phyloP scores from a whole-genome alignment of 2,797 vertebrate species.

The Kryptopterus vitreolus region DNA sequence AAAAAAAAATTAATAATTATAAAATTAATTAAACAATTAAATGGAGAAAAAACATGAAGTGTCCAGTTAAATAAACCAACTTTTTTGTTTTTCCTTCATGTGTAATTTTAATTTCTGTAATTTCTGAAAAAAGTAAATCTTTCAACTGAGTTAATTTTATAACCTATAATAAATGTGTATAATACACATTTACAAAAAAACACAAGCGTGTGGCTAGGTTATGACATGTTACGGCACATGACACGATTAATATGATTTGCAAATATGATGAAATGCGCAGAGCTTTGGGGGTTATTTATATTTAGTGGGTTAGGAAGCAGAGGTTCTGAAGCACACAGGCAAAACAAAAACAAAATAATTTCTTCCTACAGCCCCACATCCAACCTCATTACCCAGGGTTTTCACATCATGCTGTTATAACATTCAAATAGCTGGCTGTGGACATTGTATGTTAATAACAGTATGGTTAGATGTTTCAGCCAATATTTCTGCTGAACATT shows the following conservation, averaged over 20 bases:
- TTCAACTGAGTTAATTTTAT: background rate
- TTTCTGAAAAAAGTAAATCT: background rate
- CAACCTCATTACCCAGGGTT: background rate
- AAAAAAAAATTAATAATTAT: too few species aligned
- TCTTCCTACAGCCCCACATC: background rate
- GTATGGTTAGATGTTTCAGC: background rate
- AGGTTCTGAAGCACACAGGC: background rate
- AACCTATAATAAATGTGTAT: background rate
- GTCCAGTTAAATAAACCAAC: too few species aligned
- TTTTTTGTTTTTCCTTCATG: too few species aligned
- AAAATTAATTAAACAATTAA: too few species aligned
- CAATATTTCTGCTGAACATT: background rate
- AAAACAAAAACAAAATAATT: background rate
- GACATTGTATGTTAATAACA: background rate
- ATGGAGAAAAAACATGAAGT: too few species aligned
- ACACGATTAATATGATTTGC: background rate
- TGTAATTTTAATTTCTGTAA: too few species aligned
- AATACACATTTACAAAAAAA: background rate
- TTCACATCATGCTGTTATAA: background rate
- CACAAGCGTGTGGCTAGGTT: background rate
- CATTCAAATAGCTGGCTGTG: background rate
- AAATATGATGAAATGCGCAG: too few species aligned
- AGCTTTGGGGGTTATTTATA: too few species aligned
- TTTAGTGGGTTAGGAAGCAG: too few species aligned
- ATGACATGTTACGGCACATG: background rate